phyloP scores from a whole-genome alignment of 2,888 invertebrate genomes.

The Drosophila crucigera region DNA sequence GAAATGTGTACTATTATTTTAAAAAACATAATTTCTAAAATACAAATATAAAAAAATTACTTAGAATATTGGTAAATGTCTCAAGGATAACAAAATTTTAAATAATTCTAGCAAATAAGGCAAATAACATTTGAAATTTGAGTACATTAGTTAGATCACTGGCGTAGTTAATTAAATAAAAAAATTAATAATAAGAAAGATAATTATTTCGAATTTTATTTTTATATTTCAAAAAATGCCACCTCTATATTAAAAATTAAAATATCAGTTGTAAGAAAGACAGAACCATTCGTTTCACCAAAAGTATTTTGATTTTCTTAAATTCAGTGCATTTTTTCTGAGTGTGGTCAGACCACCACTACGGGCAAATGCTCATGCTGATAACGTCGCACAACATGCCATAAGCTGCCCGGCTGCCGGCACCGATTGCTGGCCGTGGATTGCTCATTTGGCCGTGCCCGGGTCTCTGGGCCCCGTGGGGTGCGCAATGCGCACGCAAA shows the following conservation, averaged over 20 bases:
- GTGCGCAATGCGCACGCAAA: constrained; percentile 53
- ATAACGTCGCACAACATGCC: constrained; percentile 80
- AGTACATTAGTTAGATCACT: no score
- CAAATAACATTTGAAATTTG: no score
- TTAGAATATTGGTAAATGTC: no score
- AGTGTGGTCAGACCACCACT: constrained; percentile 23
- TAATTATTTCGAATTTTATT: no score
- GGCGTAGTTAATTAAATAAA: no score
- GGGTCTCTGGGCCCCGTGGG: constrained; percentile 62
- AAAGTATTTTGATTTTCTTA: neutral
- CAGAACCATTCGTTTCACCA: fast-evolving
- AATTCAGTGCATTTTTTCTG: neutral
- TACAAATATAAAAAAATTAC: no score
- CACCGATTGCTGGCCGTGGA: constrained; percentile 51
- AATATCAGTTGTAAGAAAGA: neutral
- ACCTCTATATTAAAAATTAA: neutral
- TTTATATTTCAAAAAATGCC: no score
- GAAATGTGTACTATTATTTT: neutral
- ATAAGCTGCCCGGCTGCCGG: constrained; percentile 67
- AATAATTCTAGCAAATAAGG: neutral
- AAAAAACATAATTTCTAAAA: neutral
- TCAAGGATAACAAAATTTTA: neutral
- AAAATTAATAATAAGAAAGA: no score
- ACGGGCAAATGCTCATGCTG: constrained; percentile 57
- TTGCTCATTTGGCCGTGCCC: constrained; percentile 76